phyloP scores from a whole-genome alignment of 2,888 invertebrate genomes.

The Deilephila elpenor region DNA sequence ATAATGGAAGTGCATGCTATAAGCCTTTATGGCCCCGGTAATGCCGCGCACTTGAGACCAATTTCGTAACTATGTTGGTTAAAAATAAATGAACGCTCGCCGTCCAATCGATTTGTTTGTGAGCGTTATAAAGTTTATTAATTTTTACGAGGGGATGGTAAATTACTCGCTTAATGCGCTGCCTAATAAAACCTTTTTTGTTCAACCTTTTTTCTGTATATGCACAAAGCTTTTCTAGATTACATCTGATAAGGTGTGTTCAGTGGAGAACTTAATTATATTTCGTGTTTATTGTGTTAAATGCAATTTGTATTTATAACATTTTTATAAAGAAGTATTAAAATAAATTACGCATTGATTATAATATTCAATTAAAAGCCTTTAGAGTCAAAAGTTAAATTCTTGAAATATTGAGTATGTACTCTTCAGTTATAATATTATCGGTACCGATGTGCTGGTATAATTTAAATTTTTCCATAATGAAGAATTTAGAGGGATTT shows the following conservation, averaged over 20 bases:
- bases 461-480: too few relatives aligned
- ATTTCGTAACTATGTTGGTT: conserved; percentile 72
- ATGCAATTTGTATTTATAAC: too few relatives aligned
- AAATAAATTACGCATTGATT: too few relatives aligned
- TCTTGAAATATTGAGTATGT: too few relatives aligned
- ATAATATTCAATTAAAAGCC: too few relatives aligned
- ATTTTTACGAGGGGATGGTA: conserved; percentile 21
- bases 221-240: conserved; percentile 1
- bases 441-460: too few relatives aligned
- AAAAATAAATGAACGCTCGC: conserved; percentile 39
- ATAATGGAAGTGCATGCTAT: conserved; percentile 71
- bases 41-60: conserved; percentile 49
- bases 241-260: background rate
- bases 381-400: too few relatives aligned
- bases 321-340: too few relatives aligned
- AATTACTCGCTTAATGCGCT: conserved; percentile 11
- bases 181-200: conserved; percentile 15
- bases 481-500: too few relatives aligned
- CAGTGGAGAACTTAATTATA: background rate
- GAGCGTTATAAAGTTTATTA: conserved; percentile 22
- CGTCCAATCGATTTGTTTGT: conserved; percentile 30
- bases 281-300: too few relatives aligned
- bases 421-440: too few relatives aligned
- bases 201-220: background rate
- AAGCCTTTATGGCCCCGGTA: conserved; percentile 68